Conservation (phyloP, 2,888 invertebrate genomes). For the Yponomeuta plumbellus region DNA sequence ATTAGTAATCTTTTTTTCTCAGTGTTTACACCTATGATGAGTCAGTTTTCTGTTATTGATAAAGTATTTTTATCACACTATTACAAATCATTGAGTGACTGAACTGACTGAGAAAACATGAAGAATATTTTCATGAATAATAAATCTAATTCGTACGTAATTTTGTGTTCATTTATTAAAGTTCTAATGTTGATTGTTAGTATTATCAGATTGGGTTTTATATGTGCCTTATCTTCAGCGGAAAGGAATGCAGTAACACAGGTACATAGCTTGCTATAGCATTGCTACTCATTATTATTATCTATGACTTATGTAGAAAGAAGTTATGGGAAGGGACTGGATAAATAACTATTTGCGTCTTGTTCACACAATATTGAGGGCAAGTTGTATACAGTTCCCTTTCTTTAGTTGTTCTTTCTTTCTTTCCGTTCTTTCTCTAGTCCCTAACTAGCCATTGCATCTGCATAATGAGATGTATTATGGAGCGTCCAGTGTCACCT, state of each 20-base stretch:
- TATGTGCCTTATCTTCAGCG: not conserved
- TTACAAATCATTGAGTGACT: not conserved
- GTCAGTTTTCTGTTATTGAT: not conserved
- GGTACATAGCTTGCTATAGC: not conserved
- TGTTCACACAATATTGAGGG: too few species aligned
- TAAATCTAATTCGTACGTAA: too few species aligned
- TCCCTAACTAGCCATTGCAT: too few species aligned
- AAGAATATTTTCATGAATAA: not conserved
- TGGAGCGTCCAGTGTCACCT: too few species aligned
- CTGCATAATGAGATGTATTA: too few species aligned
- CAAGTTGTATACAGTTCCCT: too few species aligned
- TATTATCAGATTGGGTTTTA: not conserved
- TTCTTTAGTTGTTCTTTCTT: too few species aligned
- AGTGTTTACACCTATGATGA: not conserved
- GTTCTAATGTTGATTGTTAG: not conserved
- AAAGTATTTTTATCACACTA: not conserved
- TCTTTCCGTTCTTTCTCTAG: too few species aligned
- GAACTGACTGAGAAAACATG: not conserved
- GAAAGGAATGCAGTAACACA: not conserved
- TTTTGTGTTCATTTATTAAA: too few species aligned
- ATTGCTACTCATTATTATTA: too few species aligned
- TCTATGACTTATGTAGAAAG: too few species aligned
- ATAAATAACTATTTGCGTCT: too few species aligned
- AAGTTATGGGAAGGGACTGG: not conserved
- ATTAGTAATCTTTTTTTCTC: not conserved